phyloP scores from a whole-genome alignment of 2,888 invertebrate species.

The Phytoseiulus persimilis region DNA sequence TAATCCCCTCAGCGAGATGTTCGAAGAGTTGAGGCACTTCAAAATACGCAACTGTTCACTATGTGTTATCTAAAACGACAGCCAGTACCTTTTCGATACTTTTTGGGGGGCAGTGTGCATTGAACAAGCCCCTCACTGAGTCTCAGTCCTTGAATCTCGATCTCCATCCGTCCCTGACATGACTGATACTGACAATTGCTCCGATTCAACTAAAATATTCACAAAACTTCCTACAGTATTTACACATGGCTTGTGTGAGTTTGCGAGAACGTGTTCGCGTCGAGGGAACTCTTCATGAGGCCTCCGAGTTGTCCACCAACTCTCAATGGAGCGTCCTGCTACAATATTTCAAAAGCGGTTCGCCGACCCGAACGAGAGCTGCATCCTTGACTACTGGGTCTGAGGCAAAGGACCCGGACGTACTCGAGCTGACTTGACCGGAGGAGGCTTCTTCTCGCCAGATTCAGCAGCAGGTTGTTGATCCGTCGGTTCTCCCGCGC shows the following conservation, averaged over 20 bases:
- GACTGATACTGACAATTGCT: not conserved
- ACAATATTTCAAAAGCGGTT: not conserved
- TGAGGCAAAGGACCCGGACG: not conserved
- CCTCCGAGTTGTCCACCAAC: not conserved
- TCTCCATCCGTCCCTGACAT: not conserved
- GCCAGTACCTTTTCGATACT: not conserved
- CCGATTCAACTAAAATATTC: not conserved
- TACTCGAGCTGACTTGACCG: slow-evolving; percentile 31
- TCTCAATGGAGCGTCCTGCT: not conserved
- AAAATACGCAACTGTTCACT: not conserved
- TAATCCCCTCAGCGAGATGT: not conserved
- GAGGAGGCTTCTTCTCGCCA: not conserved
- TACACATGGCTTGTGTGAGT: not conserved
- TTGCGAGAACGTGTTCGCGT: not conserved
- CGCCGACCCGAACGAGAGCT: not conserved
- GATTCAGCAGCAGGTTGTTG: not conserved
- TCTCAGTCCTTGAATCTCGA: not conserved
- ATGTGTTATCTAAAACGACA: not conserved
- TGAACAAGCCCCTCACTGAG: not conserved
- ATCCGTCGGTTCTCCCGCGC: not conserved
- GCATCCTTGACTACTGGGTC: not conserved
- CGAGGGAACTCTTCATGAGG: not conserved
- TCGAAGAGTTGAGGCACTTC: not conserved
- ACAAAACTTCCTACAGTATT: not conserved
- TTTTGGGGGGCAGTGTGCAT: not conserved